Base-by-base conservation (phyloP, 2,797 vertebrate species). In the Cossypha heuglini region DNA sequence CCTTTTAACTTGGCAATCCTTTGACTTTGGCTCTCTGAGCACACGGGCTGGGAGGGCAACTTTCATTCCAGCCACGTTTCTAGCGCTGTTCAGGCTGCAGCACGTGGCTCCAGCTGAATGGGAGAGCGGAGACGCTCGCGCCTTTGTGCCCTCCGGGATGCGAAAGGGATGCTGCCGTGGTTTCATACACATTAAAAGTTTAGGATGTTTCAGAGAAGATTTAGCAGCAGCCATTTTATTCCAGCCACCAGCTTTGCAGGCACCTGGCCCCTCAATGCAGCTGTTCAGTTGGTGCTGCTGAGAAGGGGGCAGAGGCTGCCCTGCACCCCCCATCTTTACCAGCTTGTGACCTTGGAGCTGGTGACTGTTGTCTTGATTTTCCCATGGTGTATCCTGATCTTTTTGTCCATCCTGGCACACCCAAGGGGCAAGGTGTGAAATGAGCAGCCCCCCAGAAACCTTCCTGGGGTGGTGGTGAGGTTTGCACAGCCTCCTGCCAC, bases 31-130 rank as follows among this genome's bases (percentile, higher is more conserved):
- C 68, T 84, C 69, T 78, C 82, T 66, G 59, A 87, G 90, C 90
- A 57, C 95, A 58, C 10, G 20, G 75, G 95, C 94, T 90, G 89
- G 90, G 71, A 79, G 86, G 68, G 94, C 48, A 1, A 59, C 93
- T 96, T 97, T 94, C 92, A 96, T 97, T 97, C 96, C 94, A 97
- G 92, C 96, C 96, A 97, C 94, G 93, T 96, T 58, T 90, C 94
- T n/a, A 40, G 86, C 2, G 26, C 92, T 88, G 93, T 33, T 96
- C 94, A 96, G 93, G 86, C 95, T 69, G 93, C 73, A 29, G 94
- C 94, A 95, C 77, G 68, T 88, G 96, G 95, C 96, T 94, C 81
- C 0, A 1, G 91, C 95, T 91, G 94, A 91, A 90, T 58, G 94
- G 73, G 91, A 90, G 93, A 91, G 83, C 57, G 76, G 80, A 94